phyloP scores from a whole-genome alignment of 2,797 vertebrate species.

The Rhyacichthys aspro region DNA sequence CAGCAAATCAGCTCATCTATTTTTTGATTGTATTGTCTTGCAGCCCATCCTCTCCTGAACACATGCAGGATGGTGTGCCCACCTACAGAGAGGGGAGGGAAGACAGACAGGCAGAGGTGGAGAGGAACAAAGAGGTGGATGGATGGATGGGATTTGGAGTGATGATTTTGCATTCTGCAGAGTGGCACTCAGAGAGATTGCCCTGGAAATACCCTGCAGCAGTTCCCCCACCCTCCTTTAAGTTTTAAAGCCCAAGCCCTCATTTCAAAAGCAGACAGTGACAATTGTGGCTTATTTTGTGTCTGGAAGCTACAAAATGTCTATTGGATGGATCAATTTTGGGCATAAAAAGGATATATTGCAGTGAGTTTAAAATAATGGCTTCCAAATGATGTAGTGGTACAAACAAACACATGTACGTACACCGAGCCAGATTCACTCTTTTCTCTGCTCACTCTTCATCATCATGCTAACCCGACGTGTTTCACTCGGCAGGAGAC shows the following conservation, averaged over 20 bases:
- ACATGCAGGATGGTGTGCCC: constrained; percentile 1
- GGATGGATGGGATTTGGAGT: constrained; percentile 53
- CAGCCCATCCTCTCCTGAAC: not conserved
- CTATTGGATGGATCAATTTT: constrained; percentile 62
- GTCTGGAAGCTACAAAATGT: constrained; percentile 44
- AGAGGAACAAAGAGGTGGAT: constrained; percentile 33
- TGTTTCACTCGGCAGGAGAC: constrained; percentile 68
- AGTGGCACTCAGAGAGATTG: constrained; percentile 73
- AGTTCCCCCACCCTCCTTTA: constrained; percentile 13
- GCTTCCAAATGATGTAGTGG: constrained; percentile 46
- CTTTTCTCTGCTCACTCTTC: constrained; percentile 51
- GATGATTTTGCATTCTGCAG: constrained; percentile 69
- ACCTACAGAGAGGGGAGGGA: constrained; percentile 12
- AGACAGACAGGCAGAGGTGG: constrained; percentile 25
- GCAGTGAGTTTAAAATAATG: constrained; percentile 41
- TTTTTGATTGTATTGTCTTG: constrained; percentile 1
- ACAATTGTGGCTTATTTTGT: constrained; percentile 48
- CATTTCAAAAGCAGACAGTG: constrained; percentile 45
- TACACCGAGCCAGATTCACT: constrained; percentile 25
- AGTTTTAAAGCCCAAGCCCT: constrained; percentile 55
- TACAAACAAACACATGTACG: constrained; percentile 22
- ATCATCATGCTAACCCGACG: constrained; percentile 71
- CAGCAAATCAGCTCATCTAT: constrained; percentile 4
- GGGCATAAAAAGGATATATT: constrained; percentile 41
- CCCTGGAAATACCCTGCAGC: constrained; percentile 60